phyloP scores from a whole-genome alignment of 2,888 invertebrate species.

The Limulus polyphemus region DNA sequence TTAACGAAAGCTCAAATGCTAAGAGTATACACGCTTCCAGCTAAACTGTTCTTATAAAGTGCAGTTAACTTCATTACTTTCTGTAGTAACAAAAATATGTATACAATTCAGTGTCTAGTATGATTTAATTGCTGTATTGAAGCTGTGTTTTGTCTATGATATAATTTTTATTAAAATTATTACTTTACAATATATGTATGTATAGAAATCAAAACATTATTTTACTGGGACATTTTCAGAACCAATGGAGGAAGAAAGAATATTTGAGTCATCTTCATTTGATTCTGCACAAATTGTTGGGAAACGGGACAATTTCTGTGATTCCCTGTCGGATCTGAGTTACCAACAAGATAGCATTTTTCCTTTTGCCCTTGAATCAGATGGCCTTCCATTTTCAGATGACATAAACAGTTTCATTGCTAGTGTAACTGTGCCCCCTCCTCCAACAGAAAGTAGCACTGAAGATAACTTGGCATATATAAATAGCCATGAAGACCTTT shows the following conservation, averaged over 20 bases:
- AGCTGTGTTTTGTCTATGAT: no score
- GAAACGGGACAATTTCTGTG: slow-evolving; percentile 14
- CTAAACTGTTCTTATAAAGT: no score
- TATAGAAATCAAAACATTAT: no score
- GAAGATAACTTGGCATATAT: slow-evolving; percentile 2
- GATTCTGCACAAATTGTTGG: slow-evolving; percentile 17
- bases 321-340: slow-evolving; percentile 11
- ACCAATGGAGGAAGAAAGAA: no score
- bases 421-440: slow-evolving; percentile 66
- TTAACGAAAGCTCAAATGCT: no score
- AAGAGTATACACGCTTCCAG: no score
- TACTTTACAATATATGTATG: no score
- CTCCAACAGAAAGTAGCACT: slow-evolving; percentile 36
- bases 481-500: slow-evolving; percentile 57
- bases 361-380: not conserved
- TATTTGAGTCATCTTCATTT: no score
- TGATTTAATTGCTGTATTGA: no score
- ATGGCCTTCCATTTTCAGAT: not conserved
- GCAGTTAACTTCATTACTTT: no score
- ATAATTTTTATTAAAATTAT: no score
- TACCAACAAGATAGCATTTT: not conserved
- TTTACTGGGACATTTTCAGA: no score
- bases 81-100: not conserved
- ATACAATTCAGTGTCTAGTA: not conserved
- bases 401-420: slow-evolving; percentile 66